These are phyloP conservation scores for Eugnorisma glareosa DNA, from an alignment of 2,888 invertebrate species.

Conservation along the genomic window DNA sequence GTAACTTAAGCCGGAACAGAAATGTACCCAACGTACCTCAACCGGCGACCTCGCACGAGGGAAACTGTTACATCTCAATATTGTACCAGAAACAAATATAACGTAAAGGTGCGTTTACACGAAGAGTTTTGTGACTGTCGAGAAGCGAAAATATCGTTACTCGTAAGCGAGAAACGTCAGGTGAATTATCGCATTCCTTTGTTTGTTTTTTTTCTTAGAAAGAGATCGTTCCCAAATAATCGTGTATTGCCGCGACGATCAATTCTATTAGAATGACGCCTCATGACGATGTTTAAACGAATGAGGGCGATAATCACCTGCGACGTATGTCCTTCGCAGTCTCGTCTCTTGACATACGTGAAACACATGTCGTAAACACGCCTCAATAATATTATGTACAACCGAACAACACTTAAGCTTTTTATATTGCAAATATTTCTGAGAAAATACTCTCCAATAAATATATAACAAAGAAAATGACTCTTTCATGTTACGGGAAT, in stretches of 20 bases:
- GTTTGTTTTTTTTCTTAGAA: not conserved
- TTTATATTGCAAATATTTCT: constrained; percentile 46
- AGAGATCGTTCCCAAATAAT: not conserved
- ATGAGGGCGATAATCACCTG: not conserved
- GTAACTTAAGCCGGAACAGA: constrained; percentile 37
- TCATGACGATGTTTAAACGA: not conserved
- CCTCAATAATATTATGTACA: constrained; percentile 19
- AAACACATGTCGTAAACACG: constrained; percentile 2
- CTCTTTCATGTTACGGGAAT: constrained; percentile 58
- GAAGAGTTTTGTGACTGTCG: not conserved
- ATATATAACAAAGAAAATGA: constrained; percentile 42
- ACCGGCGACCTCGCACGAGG: constrained; percentile 22
- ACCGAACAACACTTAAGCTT: constrained; percentile 54
- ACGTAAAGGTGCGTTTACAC: not conserved
- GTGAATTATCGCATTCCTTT: not conserved
- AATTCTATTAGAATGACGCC: not conserved
- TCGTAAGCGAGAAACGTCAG: not conserved
- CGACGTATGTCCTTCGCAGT: not conserved
- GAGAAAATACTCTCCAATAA: constrained; percentile 56
- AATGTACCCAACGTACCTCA: constrained; percentile 40
- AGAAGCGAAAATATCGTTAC: not conserved
- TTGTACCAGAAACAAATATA: constrained; percentile 36
- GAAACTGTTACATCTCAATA: constrained; percentile 42
- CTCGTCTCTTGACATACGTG: not conserved
- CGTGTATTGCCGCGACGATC: not conserved